Percentiles rank a stretch among this genome's conserved stretches.
Conservation (phyloP, 1,140 invertebrate species). For the Platorchestia sp. region DNA sequence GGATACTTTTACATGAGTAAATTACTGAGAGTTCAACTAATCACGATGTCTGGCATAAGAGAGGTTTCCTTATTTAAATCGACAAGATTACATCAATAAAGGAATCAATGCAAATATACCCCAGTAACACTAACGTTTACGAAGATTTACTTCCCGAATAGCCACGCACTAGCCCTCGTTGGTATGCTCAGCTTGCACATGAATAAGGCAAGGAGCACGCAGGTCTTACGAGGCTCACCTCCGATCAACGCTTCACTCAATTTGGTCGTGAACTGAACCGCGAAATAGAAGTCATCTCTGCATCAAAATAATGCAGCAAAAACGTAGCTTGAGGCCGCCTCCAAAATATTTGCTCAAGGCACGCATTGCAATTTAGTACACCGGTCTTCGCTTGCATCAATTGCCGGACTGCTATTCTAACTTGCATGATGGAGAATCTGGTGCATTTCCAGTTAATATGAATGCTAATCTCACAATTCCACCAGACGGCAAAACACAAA, state of each 20-base stretch:
- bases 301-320: neutral
- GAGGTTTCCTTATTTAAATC: too few species aligned
- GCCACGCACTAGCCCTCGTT: neutral
- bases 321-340: neutral
- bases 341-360: neutral
- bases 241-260: neutral
- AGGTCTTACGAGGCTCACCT: neutral
- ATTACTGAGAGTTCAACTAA: too few species aligned
- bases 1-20: too few species aligned
- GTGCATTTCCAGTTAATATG: neutral
- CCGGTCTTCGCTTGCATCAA: neutral
- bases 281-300: neutral
- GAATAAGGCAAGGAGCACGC: neutral
- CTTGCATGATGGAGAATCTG: neutral
- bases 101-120: too few species aligned
- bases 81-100: too few species aligned
- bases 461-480: neutral
- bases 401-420: neutral
- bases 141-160: neutral
- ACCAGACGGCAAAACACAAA: neutral
- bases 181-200: neutral
- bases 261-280: conserved; percentile 16
- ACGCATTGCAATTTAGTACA: neutral
- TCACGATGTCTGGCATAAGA: too few species aligned
- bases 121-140: neutral